These are phyloP conservation scores for Cryptomyrus ogoouensis DNA, from an alignment of 2,113 vertebrate species.

Conservation along the genomic window DNA sequence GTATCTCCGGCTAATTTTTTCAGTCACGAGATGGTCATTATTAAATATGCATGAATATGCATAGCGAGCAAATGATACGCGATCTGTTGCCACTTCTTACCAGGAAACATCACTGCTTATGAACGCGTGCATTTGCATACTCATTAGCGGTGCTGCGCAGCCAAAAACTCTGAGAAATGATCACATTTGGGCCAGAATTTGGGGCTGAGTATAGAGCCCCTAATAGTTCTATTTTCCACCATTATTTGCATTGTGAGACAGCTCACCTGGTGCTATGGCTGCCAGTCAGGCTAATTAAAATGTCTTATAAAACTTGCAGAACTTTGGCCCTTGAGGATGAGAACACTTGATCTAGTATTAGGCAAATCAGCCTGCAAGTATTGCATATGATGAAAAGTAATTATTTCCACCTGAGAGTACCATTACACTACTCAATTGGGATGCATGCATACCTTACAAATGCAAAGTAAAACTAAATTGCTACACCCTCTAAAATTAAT, in stretches of 20 bases:
- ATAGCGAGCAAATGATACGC: background rate
- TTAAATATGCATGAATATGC: background rate
- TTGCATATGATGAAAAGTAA: background rate
- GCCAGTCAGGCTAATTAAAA: background rate
- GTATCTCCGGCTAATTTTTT: background rate
- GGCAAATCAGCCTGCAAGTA: background rate
- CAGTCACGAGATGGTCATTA: background rate
- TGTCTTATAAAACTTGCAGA: background rate
- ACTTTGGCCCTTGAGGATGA: background rate
- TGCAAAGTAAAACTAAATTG: background rate
- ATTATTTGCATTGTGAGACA: background rate
- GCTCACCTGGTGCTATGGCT: background rate
- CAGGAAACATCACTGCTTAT: background rate
- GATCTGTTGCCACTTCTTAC: background rate
- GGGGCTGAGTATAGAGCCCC: background rate
- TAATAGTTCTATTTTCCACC: background rate
- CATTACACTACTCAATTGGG: background rate
- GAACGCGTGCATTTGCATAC: background rate
- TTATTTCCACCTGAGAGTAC: background rate
- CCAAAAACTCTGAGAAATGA: background rate
- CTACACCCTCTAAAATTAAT: background rate
- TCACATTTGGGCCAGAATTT: background rate
- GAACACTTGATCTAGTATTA: background rate
- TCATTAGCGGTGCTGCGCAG: background rate
- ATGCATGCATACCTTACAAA: background rate